phyloP scores from a whole-genome alignment of 2,113 vertebrate species.

The Halcyon malimbica region DNA sequence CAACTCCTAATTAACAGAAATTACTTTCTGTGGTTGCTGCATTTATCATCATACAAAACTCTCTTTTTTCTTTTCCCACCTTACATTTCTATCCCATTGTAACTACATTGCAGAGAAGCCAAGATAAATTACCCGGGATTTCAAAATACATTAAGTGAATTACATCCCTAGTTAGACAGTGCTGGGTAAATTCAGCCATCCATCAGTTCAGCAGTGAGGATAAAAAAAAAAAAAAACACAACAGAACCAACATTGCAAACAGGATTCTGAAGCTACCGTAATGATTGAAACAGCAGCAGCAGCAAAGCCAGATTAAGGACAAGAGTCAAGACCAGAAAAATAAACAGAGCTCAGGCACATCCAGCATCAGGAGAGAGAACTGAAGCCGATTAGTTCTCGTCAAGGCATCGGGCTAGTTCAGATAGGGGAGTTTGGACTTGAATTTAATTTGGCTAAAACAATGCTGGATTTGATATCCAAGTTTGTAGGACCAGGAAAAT shows the following conservation, averaged over 20 bases:
- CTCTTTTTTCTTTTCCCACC: neutral
- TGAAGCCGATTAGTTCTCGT: neutral
- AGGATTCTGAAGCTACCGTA: constrained; percentile 22
- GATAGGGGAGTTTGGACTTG: neutral
- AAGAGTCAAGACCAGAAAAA: constrained; percentile 40
- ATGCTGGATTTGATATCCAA: neutral
- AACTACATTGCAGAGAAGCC: neutral
- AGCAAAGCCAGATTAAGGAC: constrained; percentile 46
- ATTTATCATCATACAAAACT: constrained; percentile 35
- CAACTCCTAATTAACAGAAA: constrained; percentile 39
- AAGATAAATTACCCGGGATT: constrained; percentile 71
- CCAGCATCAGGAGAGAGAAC: neutral
- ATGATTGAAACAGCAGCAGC: constrained; percentile 45
- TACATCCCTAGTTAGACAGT: constrained; percentile 71
- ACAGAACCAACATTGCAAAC: neutral
- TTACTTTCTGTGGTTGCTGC: constrained; percentile 4
- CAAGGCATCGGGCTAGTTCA: neutral
- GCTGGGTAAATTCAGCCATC: constrained; percentile 72
- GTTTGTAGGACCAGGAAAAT: neutral
- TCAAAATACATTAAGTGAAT: constrained; percentile 77
- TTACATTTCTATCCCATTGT: constrained; percentile 30
- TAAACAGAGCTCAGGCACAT: constrained; percentile 20
- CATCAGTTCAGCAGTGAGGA: constrained; percentile 44
- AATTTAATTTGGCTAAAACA: neutral
- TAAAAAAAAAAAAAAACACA: neutral